A percentile compares a stretch with the other conserved stretches of the same genome.
Evolutionary conservation across 2,113 vertebrate species (phyloP).

Genomic region (Tachysurus vachellii): DNA sequence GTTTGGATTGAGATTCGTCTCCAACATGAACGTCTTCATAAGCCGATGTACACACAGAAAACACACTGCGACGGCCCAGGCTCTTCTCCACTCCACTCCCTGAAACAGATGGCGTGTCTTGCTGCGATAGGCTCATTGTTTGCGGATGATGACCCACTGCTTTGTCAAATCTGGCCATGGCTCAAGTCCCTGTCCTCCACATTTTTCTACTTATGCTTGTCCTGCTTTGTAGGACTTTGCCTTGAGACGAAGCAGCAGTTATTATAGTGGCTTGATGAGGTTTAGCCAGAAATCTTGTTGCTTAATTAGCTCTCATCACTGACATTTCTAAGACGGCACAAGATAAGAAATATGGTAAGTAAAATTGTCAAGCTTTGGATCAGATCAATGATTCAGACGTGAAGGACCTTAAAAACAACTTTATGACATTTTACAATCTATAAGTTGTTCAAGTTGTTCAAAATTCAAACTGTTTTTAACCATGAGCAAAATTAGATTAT

Average conservation of each 20-base stretch:
- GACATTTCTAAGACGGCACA: neutral
- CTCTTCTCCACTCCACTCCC: conserved; percentile 42
- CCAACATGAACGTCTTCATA: conserved; percentile 40
- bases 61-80: conserved; percentile 35
- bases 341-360: neutral
- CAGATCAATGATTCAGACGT: neutral
- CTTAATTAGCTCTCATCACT: neutral
- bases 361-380: neutral
- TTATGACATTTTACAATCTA: neutral
- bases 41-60: conserved; percentile 37
- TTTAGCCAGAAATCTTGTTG: conserved; percentile 19
- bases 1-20: conserved; percentile 16
- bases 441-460: neutral
- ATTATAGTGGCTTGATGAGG: neutral
- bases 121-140: conserved; percentile 56
- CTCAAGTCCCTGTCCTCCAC: conserved; percentile 56
- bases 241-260: neutral
- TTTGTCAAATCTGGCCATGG: conserved; percentile 56
- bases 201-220: conserved; percentile 52
- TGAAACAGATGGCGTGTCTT: conserved; percentile 59
- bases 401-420: neutral
- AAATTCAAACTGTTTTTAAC: neutral
- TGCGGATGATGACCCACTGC: conserved; percentile 53
- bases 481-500: neutral
- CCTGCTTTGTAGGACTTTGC: conserved; percentile 36